Conservation (phyloP, 2,797 vertebrate genomes). For the Anableps anableps region DNA sequence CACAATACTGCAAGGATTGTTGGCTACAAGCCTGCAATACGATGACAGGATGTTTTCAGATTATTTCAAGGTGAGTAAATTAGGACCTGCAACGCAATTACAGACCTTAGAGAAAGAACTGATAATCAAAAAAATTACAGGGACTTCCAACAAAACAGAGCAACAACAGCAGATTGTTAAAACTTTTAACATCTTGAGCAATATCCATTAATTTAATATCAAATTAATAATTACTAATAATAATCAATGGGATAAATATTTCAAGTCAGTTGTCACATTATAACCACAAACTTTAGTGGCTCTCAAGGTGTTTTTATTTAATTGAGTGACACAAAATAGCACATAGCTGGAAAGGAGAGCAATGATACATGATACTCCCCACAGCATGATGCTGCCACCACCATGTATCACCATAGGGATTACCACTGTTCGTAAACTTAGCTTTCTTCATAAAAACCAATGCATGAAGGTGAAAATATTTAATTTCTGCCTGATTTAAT, state of each 20-base stretch:
- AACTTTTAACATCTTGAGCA: background rate
- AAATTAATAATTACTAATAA: background rate
- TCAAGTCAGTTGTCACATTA: background rate
- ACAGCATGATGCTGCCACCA: background rate
- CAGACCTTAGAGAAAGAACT: background rate
- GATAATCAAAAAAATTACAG: background rate
- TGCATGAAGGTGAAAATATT: background rate
- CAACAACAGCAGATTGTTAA: background rate
- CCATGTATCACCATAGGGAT: background rate
- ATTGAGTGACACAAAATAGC: background rate
- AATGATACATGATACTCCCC: background rate
- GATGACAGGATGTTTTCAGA: background rate
- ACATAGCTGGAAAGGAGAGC: background rate
- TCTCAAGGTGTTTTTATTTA: background rate
- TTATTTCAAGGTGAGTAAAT: conserved; percentile 1
- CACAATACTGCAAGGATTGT: conserved; percentile 17
- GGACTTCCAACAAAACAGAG: background rate
- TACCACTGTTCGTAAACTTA: background rate
- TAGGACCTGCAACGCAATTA: background rate
- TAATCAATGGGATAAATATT: background rate
- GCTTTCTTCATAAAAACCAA: background rate
- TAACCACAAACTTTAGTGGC: background rate
- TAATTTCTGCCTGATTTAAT: background rate
- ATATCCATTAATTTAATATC: background rate
- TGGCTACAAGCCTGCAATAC: background rate